These are phyloP conservation scores for Cerastis rubricosa DNA, from an alignment of 2,888 invertebrate species.

Conservation along the genomic window DNA sequence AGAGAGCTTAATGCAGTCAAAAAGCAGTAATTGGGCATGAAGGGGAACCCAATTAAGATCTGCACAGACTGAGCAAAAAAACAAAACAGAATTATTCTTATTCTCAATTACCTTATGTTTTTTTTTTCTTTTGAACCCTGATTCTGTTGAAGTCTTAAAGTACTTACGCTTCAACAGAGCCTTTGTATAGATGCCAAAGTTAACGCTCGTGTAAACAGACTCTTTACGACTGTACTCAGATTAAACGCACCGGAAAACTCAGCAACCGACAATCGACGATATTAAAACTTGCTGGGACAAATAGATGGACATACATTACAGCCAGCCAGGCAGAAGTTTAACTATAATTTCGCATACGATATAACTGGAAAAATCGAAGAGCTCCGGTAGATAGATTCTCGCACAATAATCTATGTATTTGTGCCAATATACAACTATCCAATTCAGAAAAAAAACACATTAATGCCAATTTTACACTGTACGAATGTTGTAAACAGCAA, in stretches of 20 bases:
- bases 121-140: neutral
- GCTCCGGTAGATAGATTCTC: neutral
- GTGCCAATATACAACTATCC: neutral
- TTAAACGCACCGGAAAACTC: neutral
- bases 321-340: neutral
- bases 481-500: too few species aligned
- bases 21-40: neutral
- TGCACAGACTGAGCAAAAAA: neutral
- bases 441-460: neutral
- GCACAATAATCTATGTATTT: neutral
- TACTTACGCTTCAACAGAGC: neutral
- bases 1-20: neutral
- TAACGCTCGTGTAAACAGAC: slow-evolving; percentile 9
- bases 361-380: neutral
- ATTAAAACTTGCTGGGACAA: neutral
- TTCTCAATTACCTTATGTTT: neutral
- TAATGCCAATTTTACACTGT: neutral
- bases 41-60: neutral
- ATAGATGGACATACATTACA: too few species aligned
- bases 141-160: neutral
- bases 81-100: neutral
- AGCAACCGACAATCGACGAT: neutral
- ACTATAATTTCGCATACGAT: too few species aligned
- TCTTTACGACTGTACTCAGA: neutral
- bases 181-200: neutral